Conservation (phyloP, 53 echinoderm and acorn worm genomes). For the Antedon mediterranea region DNA sequence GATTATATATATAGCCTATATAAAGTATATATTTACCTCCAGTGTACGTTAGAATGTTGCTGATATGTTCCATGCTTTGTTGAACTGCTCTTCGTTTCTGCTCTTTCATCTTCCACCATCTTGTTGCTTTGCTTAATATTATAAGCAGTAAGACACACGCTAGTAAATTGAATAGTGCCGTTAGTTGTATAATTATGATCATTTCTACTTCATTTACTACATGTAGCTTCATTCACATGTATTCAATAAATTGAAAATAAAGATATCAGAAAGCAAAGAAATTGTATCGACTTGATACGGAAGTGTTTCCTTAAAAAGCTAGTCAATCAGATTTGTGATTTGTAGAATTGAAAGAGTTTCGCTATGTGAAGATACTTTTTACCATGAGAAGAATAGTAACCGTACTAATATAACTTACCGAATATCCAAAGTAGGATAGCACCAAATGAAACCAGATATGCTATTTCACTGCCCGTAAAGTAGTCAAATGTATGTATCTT, state of each 20-base stretch:
- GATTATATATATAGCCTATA: no score
- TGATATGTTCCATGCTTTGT: background rate
- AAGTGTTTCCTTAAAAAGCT: no score
- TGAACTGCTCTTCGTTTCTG: background rate
- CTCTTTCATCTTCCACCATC: background rate
- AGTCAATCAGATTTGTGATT: no score
- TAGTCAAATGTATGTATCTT: slow-evolving; percentile 1
- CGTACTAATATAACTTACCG: background rate
- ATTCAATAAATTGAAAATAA: no score
- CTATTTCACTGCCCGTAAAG: background rate
- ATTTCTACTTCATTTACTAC: no score
- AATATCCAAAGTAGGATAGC: background rate
- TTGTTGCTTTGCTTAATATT: background rate
- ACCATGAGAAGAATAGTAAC: no score
- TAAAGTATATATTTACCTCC: background rate
- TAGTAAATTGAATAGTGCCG: background rate
- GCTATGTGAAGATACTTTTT: no score
- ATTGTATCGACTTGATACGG: no score
- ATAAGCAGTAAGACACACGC: background rate
- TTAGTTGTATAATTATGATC: no score
- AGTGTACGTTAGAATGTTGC: background rate
- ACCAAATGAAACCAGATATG: background rate
- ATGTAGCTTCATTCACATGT: no score
- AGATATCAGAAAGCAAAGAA: no score
- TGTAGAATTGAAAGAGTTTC: no score